Conservation (phyloP, 2,797 vertebrate genomes). For the Cyclopterus lumpus region DNA sequence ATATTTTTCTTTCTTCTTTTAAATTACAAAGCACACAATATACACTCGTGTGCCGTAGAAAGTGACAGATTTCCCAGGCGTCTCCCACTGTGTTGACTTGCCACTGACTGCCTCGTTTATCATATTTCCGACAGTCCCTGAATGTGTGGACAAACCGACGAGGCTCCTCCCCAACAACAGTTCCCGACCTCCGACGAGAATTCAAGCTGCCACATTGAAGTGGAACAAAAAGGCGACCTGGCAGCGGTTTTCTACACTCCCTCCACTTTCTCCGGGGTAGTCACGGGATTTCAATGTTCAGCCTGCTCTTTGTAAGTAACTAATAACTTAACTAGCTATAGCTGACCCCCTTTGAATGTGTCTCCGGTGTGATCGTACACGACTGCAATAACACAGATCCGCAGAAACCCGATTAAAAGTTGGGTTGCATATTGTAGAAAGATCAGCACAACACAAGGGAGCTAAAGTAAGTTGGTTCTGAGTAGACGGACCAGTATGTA, state of each 20-base stretch:
- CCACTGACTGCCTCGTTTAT: not conserved
- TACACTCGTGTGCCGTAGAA: not conserved
- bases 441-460: constrained; percentile 35
- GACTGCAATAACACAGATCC: not conserved
- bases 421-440: constrained; percentile 15
- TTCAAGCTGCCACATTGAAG: constrained; percentile 79
- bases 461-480: constrained; percentile 41
- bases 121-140: constrained; percentile 44
- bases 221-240: constrained; percentile 82
- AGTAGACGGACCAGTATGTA: constrained; percentile 32
- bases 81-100: not conserved
- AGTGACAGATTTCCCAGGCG: not conserved
- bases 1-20: too few species aligned
- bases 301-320: constrained; percentile 87
- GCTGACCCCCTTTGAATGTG: not conserved
- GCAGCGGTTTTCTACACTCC: constrained; percentile 75
- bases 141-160: constrained; percentile 44
- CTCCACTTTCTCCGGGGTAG: constrained; percentile 85
- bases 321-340: not conserved
- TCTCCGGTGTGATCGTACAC: not conserved
- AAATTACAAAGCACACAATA: not conserved
- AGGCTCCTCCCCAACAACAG: constrained; percentile 75
- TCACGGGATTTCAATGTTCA: constrained; percentile 90
- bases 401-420: constrained; percentile 41
- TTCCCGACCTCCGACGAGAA: constrained; percentile 64